phyloP scores from a whole-genome alignment of 2,797 vertebrate genomes.

The Arctocebus calabarensis region DNA sequence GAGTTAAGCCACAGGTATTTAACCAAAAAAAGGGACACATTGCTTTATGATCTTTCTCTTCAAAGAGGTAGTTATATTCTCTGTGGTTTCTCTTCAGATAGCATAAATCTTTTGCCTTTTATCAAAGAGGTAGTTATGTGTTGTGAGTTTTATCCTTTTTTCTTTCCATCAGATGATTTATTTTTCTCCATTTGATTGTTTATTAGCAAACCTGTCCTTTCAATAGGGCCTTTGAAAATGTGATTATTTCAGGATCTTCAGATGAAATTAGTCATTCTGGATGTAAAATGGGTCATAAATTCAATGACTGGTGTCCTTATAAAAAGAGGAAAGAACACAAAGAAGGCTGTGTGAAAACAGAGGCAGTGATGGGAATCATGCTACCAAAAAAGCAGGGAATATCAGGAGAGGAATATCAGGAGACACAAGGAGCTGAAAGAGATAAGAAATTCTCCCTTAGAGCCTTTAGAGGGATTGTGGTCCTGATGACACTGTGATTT shows the following conservation, averaged over 20 bases:
- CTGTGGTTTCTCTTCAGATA: too few species aligned
- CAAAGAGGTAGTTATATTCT: too few species aligned
- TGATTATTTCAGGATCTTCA: neutral
- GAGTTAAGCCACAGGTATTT: too few species aligned
- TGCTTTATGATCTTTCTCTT: too few species aligned
- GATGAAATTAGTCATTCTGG: neutral
- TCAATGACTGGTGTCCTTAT: neutral
- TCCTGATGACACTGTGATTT: neutral
- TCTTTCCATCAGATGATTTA: too few species aligned
- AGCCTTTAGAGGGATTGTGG: neutral
- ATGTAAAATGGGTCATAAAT: neutral
- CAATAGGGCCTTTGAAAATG: neutral
- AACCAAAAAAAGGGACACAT: too few species aligned
- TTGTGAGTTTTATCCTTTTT: too few species aligned
- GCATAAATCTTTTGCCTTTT: too few species aligned
- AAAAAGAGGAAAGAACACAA: neutral
- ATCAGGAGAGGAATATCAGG: neutral
- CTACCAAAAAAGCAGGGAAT: neutral
- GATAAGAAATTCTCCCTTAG: neutral
- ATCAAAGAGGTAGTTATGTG: too few species aligned
- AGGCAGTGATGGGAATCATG: neutral
- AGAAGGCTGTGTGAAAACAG: neutral
- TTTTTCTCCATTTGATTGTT: too few species aligned
- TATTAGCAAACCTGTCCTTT: too few species aligned
- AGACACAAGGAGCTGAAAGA: neutral